Evolutionary conservation across 2,113 vertebrate species (phyloP), one percentile per base, ranked within the genome.

Genomic region (Callionymus lyra): DNA sequence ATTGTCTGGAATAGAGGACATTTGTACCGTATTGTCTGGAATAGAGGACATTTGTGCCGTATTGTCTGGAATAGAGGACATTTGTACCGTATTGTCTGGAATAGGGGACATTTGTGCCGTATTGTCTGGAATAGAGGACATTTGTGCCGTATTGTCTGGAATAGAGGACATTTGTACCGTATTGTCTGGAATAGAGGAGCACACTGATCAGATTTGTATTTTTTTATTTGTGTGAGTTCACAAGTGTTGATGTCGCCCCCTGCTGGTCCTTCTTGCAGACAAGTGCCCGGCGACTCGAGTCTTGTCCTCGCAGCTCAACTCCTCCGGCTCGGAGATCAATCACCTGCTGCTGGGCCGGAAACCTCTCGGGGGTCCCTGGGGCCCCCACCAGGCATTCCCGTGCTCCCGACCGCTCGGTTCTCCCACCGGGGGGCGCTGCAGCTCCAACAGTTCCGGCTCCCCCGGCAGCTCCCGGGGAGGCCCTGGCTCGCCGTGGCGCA

Each of bases 291-390:
- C 88, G 65, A 95, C 91, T 48, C 92, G 81, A 45, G 79, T 98
- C 50, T 82, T 96, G 40, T 84, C 93, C 1, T 94, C 94, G 63
- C 93, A 97, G 72, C 86, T 95, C 55, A 92, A 91, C 61, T 82
- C 88, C 10, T 90, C 88, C 47, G 86, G 89, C 43, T 80, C 93
- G 0, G 92, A 94, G 35, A 91, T 98, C 68, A 99, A 99, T 70
- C 95, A 99, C 76, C 92, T 99, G 50, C 89, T 99, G 11, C 76
- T 99, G 74, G 92, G 92, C n/a, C 90, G 89, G 61, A 94, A 85
- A 72, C 86, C 88, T 51, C 85, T 81, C 41, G 34, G 74, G 31
- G 74, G 66, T 6, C 83, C 86, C 59, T 73, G 31, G 2, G 36
- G 46, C 50, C 44, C 38, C 63, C 47, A 34, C 15, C 39, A 31